Conservation (phyloP, 2,888 invertebrate genomes). For the Idaea straminata region DNA sequence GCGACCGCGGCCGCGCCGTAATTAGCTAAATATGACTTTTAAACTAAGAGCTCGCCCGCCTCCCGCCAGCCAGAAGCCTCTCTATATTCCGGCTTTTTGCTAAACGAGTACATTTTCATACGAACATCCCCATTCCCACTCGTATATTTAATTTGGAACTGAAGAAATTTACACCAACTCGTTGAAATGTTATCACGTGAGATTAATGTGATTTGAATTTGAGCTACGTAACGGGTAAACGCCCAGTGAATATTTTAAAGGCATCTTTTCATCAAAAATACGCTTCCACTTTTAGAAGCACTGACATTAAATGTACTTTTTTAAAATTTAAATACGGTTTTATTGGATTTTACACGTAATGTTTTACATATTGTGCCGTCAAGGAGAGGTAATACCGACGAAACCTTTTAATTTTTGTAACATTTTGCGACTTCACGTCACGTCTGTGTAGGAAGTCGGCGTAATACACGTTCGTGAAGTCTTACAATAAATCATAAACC, state of each 20-base stretch:
- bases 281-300: conserved; percentile 17
- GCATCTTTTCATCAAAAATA: conserved; percentile 26
- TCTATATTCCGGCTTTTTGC: conserved; percentile 52
- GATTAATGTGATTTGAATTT: conserved; percentile 44
- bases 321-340: conserved; percentile 22
- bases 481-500: conserved; percentile 74
- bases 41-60: conserved; percentile 55
- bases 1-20: conserved; percentile 56
- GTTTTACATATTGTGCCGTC: conserved; percentile 24
- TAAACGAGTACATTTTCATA: conserved; percentile 52
- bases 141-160: conserved; percentile 47
- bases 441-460: conserved; percentile 62
- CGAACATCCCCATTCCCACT: conserved; percentile 40
- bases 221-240: conserved; percentile 25
- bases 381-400: conserved; percentile 11
- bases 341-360: conserved; percentile 28
- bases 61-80: conserved; percentile 41
- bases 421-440: conserved; percentile 60
- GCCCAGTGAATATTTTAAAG: conserved; percentile 38
- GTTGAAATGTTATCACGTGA: conserved; percentile 50
- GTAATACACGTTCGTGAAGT: conserved; percentile 68
- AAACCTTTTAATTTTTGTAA: conserved; percentile 20
- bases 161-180: conserved; percentile 51
- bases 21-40: conserved; percentile 75
- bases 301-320: conserved; percentile 19